Conservation (phyloP, 2,888 invertebrate genomes). For the Rotaria sp. region DNA sequence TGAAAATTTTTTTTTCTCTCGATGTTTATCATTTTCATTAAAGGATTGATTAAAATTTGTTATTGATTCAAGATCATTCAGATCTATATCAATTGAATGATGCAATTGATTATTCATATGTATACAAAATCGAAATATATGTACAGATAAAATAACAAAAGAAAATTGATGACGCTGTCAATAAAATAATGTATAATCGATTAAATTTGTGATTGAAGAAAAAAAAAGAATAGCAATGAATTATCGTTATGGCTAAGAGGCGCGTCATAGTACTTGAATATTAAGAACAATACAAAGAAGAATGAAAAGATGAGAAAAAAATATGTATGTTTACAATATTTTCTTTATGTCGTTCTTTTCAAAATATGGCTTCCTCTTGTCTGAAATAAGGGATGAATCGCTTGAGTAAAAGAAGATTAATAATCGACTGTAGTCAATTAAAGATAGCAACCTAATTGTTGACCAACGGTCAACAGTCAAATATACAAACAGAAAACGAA, state of each 20-base stretch:
- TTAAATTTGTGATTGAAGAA: background rate
- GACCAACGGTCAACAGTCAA: background rate
- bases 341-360: background rate
- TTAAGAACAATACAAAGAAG: background rate
- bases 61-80: background rate
- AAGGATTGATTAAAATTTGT: background rate
- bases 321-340: background rate
- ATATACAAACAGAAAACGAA: background rate
- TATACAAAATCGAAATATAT: background rate
- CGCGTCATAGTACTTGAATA: background rate
- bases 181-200: background rate
- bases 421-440: background rate
- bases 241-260: background rate
- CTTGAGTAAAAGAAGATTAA: background rate
- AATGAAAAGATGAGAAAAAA: background rate
- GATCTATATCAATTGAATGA: background rate
- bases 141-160: background rate
- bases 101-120: background rate
- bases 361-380: slow-evolving; percentile 12
- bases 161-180: background rate
- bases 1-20: background rate
- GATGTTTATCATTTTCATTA: background rate
- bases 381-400: background rate
- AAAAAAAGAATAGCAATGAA: background rate
- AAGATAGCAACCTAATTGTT: background rate